Percentiles rank a stretch among this genome's conserved stretches.
These are phyloP conservation scores for Hyppa rectilinea DNA, from an alignment of 2,888 invertebrate genomes.

Conservation along the genomic window DNA sequence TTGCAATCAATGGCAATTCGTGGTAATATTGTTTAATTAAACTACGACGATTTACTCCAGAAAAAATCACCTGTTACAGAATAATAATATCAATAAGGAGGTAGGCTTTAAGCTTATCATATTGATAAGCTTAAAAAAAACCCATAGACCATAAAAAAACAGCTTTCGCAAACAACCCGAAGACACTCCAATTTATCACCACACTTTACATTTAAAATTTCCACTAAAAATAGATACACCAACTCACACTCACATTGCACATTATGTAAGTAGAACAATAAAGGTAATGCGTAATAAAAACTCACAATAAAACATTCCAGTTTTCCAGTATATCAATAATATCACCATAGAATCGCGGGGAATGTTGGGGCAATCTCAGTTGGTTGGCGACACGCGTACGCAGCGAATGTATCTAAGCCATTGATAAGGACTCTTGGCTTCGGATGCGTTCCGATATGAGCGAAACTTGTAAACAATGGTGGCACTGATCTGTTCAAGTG, in stretches of 20 bases:
- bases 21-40: too few relatives aligned
- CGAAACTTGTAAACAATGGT: conserved; percentile 58
- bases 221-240: background rate
- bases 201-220: conserved; percentile 1
- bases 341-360: conserved; percentile 27
- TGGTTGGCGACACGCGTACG: conserved; percentile 43
- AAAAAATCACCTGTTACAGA: too few relatives aligned
- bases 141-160: background rate
- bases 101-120: background rate
- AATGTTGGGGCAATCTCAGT: conserved; percentile 48
- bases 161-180: background rate
- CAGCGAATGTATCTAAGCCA: conserved; percentile 46
- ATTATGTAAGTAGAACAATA: conserved; percentile 24
- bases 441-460: conserved; percentile 30
- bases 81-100: too few relatives aligned
- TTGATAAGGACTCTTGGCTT: conserved; percentile 1
- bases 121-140: background rate
- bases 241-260: conserved; percentile 12
- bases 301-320: conserved; percentile 28
- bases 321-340: conserved; percentile 40
- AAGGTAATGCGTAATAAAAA: conserved; percentile 31
- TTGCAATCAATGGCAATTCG: too few relatives aligned
- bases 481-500: conserved; percentile 39
- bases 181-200: background rate
- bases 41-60: too few relatives aligned